Percentiles rank a stretch among this genome's conserved stretches.
Conservation (phyloP, 2,888 invertebrate species). For the Euproctis similis region DNA sequence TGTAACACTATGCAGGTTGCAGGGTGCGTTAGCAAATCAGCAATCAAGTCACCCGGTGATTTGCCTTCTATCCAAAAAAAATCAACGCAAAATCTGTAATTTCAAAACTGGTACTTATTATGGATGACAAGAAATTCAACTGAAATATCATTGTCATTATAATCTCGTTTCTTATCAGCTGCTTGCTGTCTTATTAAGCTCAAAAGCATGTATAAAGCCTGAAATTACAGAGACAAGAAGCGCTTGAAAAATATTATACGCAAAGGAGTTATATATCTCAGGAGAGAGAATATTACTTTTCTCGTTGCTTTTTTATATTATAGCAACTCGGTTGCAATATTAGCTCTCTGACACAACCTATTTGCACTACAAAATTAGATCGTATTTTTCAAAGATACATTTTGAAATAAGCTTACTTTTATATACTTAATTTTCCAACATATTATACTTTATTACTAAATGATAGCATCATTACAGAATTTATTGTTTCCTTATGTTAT, state of each 20-base stretch:
- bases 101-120: no score
- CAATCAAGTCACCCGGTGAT: no score
- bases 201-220: no score
- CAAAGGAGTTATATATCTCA: conserved; percentile 40
- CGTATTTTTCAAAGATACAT: conserved; percentile 66
- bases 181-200: no score
- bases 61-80: no score
- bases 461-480: conserved; percentile 42
- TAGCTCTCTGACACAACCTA: conserved; percentile 51
- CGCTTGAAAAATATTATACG: conserved; percentile 35
- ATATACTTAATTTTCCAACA: conserved; percentile 61
- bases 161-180: no score
- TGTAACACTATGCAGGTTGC: no score
- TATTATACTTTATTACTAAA: no score
- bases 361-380: conserved; percentile 45
- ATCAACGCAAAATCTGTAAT: no score
- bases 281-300: conserved; percentile 39
- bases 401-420: conserved; percentile 57
- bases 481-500: conserved; percentile 46
- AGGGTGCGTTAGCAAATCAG: no score
- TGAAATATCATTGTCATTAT: no score
- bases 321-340: conserved; percentile 48
- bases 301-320: conserved; percentile 47
- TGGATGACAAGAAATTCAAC: no score
- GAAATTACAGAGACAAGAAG: conserved; percentile 20